Conservation (phyloP, 2,113 vertebrate genomes). For the Helogale parvula region DNA sequence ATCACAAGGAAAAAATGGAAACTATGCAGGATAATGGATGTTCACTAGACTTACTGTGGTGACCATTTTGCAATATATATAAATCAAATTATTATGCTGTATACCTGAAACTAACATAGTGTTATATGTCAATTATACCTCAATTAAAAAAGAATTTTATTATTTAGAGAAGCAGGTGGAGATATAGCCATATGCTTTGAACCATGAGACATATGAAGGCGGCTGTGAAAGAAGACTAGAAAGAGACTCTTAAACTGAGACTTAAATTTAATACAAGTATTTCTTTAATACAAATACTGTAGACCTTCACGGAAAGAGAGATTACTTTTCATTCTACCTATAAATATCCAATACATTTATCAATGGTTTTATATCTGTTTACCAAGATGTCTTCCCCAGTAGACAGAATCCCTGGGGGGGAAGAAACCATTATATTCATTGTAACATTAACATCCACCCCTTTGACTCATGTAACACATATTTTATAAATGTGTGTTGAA, state of each 20-base stretch:
- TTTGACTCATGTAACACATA: background rate
- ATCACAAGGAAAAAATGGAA: background rate
- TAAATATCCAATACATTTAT: background rate
- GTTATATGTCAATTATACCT: background rate
- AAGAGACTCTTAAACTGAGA: background rate
- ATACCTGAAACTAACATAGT: background rate
- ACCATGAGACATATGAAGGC: background rate
- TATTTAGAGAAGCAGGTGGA: background rate
- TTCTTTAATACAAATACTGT: background rate
- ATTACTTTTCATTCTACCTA: background rate
- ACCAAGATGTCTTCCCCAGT: background rate
- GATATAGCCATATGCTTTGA: background rate
- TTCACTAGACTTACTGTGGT: background rate
- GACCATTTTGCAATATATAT: background rate
- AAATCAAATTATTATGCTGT: background rate
- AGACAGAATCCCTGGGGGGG: background rate
- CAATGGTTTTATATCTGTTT: background rate
- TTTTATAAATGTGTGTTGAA: background rate
- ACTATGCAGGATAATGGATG: background rate
- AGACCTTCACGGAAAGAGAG: background rate
- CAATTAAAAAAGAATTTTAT: background rate
- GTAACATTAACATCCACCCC: background rate
- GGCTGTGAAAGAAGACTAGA: background rate
- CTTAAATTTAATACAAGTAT: background rate
- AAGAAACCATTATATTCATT: background rate